Conservation (phyloP, 2,113 vertebrate species). For the Tympanuchus pallidicinctus region DNA sequence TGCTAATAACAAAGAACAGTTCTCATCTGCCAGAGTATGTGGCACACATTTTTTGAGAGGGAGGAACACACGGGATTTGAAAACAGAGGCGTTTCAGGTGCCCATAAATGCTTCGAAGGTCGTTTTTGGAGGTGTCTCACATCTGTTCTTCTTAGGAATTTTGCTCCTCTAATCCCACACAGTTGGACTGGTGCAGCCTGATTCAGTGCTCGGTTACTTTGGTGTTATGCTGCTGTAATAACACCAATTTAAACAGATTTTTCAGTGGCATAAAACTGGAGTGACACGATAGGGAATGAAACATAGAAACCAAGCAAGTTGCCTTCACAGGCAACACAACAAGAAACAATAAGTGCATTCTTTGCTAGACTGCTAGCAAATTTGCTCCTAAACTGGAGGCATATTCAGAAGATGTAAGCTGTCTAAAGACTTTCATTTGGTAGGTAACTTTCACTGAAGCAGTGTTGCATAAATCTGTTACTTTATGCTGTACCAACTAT, state of each 20-base stretch:
- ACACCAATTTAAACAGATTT: neutral
- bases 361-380: neutral
- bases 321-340: neutral
- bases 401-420: neutral
- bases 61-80: neutral
- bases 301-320: neutral
- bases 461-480: neutral
- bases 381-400: neutral
- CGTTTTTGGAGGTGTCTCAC: neutral
- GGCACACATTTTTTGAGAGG: neutral
- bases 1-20: neutral
- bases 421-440: neutral
- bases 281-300: neutral
- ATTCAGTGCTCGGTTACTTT: neutral
- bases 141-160: neutral
- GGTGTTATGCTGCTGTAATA: neutral
- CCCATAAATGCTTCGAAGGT: neutral
- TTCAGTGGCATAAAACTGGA: neutral
- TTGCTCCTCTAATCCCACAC: neutral
- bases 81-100: neutral
- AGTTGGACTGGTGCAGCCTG: neutral
- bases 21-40: neutral
- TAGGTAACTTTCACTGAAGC: neutral
- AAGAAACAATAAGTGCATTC: slow-evolving; percentile 3
- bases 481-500: neutral